These are phyloP conservation scores for Dicyema japonicum DNA, from an alignment of 1,140 invertebrate species.

Conservation along the genomic window DNA sequence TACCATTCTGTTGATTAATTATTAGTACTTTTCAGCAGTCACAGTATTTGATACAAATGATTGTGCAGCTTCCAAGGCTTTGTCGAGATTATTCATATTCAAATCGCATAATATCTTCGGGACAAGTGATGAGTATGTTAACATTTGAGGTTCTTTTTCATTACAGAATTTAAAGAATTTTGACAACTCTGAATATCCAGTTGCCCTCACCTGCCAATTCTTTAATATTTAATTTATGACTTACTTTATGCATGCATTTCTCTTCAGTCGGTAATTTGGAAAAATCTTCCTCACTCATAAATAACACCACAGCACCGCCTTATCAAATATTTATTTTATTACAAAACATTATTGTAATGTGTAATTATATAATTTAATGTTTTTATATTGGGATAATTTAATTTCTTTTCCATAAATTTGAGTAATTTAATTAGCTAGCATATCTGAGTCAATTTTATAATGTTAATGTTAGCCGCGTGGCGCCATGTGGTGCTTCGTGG, in stretches of 20 bases:
- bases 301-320: too few species aligned
- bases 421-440: too few species aligned
- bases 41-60: conserved; percentile 53
- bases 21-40: conserved; percentile 23
- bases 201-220: conserved; percentile 62
- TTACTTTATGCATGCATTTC: conserved; percentile 2
- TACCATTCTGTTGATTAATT: conserved; percentile 47
- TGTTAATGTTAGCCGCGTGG: too few species aligned
- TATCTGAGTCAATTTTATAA: too few species aligned
- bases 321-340: too few species aligned
- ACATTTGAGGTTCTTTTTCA: conserved; percentile 66
- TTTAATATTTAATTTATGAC: conserved; percentile 10
- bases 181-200: conserved; percentile 60
- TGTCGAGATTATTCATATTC: conserved; percentile 73
- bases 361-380: too few species aligned
- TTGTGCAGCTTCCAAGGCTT: conserved; percentile 56
- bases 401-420: too few species aligned
- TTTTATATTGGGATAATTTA: too few species aligned
- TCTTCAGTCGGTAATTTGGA: conserved; percentile 1
- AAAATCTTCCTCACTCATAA: too few species aligned
- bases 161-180: conserved; percentile 43
- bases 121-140: conserved; percentile 51
- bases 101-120: conserved; percentile 77
- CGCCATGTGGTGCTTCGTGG: too few species aligned
- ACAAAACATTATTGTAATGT: too few species aligned